Evolutionary conservation across 2,113 vertebrate genomes (phyloP), one percentile per base, ranked within the genome.

Genomic region (Gasterosteus nipponicus): DNA sequence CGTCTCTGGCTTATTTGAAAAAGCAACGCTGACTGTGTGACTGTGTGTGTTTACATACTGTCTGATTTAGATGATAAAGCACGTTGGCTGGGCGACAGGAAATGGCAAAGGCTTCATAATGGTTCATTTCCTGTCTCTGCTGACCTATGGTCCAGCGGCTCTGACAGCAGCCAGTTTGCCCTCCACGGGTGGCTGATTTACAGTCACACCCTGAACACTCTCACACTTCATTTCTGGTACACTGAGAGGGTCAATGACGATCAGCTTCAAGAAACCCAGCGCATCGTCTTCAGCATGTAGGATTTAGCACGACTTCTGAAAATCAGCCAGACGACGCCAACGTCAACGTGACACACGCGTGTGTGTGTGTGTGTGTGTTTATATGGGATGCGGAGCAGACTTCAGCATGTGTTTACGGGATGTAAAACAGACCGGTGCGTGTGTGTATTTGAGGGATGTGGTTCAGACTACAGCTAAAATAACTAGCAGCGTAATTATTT

Each of bases 301-400:
- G 33, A 59, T 5, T 38, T 3, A 14, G 22, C 38, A n/a, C 59
- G n/a, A 41, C 38, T 12, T 2, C 39, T 22, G 38, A 41, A 46
- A 16, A 46, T 16, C 15, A 53, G 10, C 35, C 59, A 22, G 5
- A n/a, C 14, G 14, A 42, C 11, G 19, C 15, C n/a, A 10, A 39
- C 18, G 14, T 35, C 47, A 46, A 4, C 47, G 8, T 2, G 70
- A 53, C 44, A 54, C 72, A 16, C 51, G 64, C 39, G 35, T 58
- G 16, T 73, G 64, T 73, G n/a, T 57, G 64, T 44, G n/a, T 57
- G 64, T 47, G 35, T 58, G 16, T 75, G 64, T 76, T 38, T 57
- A 31, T 31, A 54, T 66, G 75, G 88, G 85, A 90, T 82, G 73
- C 73, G 33, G 58, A 44, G 72, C 63, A 90, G 87, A 90, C 87